These are phyloP conservation scores for Linyphia triangularis DNA, from an alignment of 2,888 invertebrate genomes.

Conservation along the genomic window DNA sequence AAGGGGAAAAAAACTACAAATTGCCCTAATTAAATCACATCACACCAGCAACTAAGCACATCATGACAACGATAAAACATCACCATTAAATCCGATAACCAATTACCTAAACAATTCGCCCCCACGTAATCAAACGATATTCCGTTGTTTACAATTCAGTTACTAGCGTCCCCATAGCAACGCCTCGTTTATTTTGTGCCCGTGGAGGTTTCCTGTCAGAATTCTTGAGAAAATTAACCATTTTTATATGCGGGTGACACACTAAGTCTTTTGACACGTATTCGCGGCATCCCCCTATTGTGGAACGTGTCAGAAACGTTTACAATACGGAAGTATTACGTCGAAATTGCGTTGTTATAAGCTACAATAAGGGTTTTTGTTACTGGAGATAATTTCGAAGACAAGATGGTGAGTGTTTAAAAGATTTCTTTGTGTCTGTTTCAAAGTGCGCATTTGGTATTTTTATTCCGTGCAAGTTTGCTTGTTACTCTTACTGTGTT, in stretches of 20 bases:
- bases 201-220: neutral
- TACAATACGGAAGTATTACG: slow-evolving; percentile 15
- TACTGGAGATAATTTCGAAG: neutral
- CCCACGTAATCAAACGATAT: neutral
- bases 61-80: neutral
- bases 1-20: too few relatives aligned
- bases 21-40: too few relatives aligned
- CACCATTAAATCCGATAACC: neutral
- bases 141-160: slow-evolving; percentile 30
- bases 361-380: neutral
- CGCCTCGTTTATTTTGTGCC: slow-evolving; percentile 22
- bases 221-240: slow-evolving; percentile 13
- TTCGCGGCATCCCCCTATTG: neutral
- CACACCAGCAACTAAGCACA: neutral
- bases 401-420: slow-evolving; percentile 38
- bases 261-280: slow-evolving; percentile 4
- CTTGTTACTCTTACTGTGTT: too few relatives aligned
- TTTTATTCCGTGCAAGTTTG: too few relatives aligned
- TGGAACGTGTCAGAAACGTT: slow-evolving; percentile 14
- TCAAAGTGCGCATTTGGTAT: too few relatives aligned
- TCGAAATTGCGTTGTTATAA: neutral
- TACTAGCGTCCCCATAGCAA: slow-evolving; percentile 22
- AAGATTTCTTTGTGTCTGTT: neutral
- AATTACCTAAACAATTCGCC: neutral
- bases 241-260: slow-evolving; percentile 26